phyloP scores from a whole-genome alignment of 2,888 invertebrate genomes.

The Eupithecia tripunctaria region DNA sequence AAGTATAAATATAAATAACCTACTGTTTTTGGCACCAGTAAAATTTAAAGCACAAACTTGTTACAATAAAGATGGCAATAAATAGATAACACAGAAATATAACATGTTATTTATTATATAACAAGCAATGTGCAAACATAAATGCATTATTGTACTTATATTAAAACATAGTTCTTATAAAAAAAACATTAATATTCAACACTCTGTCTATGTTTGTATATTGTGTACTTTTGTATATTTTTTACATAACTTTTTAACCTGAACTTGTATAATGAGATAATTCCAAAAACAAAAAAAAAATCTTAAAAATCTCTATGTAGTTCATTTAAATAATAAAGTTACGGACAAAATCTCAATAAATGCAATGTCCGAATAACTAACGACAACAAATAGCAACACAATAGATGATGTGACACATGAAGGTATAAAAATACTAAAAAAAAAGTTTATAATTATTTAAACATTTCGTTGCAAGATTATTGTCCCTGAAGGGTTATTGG shows the following conservation, averaged over 20 bases:
- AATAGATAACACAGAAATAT: constrained; percentile 31
- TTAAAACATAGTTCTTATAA: constrained; percentile 14
- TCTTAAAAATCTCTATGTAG: not conserved
- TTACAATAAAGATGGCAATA: constrained; percentile 8
- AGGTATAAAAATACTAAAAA: not conserved
- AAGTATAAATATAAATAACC: not conserved
- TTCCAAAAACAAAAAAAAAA: not conserved
- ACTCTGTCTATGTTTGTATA: not conserved
- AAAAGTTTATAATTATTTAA: not conserved
- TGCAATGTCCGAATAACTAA: not conserved
- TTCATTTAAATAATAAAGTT: not conserved
- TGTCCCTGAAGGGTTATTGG: not conserved
- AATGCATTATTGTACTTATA: constrained; percentile 20
- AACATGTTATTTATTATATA: constrained; percentile 53
- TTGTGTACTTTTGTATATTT: not conserved
- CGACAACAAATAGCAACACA: not conserved
- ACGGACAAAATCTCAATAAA: not conserved
- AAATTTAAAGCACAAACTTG: not conserved
- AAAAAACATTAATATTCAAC: constrained; percentile 7
- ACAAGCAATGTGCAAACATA: constrained; percentile 53
- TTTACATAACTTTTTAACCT: too few species aligned
- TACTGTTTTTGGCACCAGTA: not conserved
- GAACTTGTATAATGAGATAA: too few species aligned
- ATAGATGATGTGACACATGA: not conserved
- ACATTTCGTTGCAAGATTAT: not conserved